Evolutionary conservation across 2,113 vertebrate genomes (phyloP).

Genomic region (Talpa occidentalis): DNA sequence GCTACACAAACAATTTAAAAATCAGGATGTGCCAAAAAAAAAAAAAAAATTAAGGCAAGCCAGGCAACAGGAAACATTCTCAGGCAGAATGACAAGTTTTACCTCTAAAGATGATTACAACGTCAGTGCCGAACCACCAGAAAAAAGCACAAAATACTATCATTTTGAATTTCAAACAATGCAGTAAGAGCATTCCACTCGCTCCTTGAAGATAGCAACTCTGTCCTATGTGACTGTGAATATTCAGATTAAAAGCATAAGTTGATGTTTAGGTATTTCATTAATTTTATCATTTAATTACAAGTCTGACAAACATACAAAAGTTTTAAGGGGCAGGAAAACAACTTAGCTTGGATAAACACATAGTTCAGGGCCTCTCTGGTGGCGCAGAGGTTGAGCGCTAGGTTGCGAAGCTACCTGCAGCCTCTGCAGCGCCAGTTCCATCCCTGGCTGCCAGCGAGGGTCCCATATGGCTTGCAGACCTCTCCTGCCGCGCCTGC

Average conservation of each 20-base stretch:
- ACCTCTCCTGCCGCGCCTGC: no score
- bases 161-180: background rate
- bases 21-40: background rate
- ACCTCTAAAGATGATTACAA: background rate
- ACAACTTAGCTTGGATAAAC: background rate
- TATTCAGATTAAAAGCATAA: background rate
- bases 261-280: background rate
- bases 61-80: background rate
- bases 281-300: conserved; percentile 2
- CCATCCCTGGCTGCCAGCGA: no score
- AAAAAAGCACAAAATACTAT: background rate
- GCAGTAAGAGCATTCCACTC: background rate
- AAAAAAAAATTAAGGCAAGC: background rate
- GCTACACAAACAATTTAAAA: background rate
- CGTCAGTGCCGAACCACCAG: background rate
- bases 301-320: background rate
- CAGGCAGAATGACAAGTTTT: background rate
- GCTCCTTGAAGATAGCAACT: background rate
- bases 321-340: background rate
- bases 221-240: background rate
- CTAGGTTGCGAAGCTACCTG: no score
- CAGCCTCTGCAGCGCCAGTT: no score
- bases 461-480: no score
- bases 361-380: no score
- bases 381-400: no score